Percentiles rank a stretch among this genome's conserved stretches.
Conservation (phyloP, 1,140 invertebrate genomes). For the Rhagoletis zephyria region DNA sequence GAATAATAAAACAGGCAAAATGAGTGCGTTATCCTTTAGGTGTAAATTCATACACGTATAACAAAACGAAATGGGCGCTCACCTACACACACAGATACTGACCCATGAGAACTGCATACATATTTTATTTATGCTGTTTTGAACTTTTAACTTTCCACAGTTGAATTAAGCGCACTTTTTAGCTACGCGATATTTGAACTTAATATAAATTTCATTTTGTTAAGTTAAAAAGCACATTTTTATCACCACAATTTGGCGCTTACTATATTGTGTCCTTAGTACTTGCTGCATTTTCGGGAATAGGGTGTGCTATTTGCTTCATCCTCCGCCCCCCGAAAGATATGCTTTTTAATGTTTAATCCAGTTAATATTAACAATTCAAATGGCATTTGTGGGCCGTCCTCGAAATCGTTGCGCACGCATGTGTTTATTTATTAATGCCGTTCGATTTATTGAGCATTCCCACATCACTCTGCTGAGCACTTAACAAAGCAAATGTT, state of each 20-base stretch:
- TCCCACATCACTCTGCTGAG: not conserved
- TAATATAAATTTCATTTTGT: too few relatives aligned
- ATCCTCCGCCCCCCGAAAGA: not conserved
- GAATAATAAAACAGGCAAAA: not conserved
- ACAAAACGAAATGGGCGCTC: too few relatives aligned
- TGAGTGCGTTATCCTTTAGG: not conserved
- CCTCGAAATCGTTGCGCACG: not conserved
- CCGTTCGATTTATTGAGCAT: not conserved
- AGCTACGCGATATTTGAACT: too few relatives aligned
- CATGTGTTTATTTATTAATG: not conserved
- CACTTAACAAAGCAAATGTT: not conserved
- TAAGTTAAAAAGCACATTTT: too few relatives aligned
- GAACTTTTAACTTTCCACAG: too few relatives aligned
- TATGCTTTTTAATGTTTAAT: conserved; percentile 16
- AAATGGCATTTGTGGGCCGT: conserved; percentile 1
- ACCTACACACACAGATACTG: too few relatives aligned
- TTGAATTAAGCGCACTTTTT: too few relatives aligned
- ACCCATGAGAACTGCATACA: too few relatives aligned
- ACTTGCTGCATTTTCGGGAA: not conserved
- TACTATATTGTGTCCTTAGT: too few relatives aligned
- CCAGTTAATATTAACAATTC: not conserved
- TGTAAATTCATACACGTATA: not conserved
- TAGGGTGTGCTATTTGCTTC: not conserved
- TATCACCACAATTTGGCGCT: too few relatives aligned
- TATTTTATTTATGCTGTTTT: too few relatives aligned